Conservation (phyloP, 2,888 invertebrate genomes). For the Herminia tarsipennalis region DNA sequence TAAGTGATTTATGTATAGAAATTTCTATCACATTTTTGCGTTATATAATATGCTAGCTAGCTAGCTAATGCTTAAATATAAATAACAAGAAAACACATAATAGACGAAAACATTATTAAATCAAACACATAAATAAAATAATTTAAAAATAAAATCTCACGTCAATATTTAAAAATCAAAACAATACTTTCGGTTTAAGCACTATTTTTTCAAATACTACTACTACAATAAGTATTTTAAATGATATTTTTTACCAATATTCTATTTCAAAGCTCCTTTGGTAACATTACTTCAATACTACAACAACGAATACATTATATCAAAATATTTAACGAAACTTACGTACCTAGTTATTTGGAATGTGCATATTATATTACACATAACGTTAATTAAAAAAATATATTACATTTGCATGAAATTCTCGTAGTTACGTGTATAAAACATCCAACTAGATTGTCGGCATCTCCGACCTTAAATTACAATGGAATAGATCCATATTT, state of each 20-base stretch:
- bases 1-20: constrained; percentile 13
- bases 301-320: constrained; percentile 27
- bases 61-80: constrained; percentile 25
- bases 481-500: no score
- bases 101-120: constrained; percentile 30
- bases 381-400: constrained; percentile 30
- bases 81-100: constrained; percentile 27
- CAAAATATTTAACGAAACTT: constrained; percentile 36
- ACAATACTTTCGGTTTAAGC: no score
- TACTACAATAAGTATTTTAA: constrained; percentile 1
- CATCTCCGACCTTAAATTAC: no score
- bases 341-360: constrained; percentile 45
- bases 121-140: no score
- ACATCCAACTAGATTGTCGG: background rate
- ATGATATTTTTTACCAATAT: constrained; percentile 17
- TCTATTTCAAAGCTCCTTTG: constrained; percentile 49
- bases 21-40: constrained; percentile 25
- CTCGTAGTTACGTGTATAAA: background rate
- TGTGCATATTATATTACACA: constrained; percentile 34
- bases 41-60: no score
- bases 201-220: background rate
- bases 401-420: constrained; percentile 1
- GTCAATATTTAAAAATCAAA: no score
- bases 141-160: no score
- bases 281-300: constrained; percentile 41